phyloP scores from a whole-genome alignment of 1,140 invertebrate species.

The Homalodisca vitripennis region DNA sequence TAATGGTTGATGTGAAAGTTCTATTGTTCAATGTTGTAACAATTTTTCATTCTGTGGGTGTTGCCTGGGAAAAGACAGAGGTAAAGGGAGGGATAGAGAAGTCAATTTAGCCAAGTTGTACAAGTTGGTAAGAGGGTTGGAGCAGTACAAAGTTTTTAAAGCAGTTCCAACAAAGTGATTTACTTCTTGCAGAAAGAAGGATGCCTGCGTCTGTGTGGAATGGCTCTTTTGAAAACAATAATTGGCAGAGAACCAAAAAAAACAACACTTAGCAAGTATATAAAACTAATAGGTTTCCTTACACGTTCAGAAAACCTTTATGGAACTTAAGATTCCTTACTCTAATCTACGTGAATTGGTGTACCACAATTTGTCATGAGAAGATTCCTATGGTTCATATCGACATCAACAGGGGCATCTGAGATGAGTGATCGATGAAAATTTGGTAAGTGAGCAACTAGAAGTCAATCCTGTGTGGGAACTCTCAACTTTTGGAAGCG shows the following conservation, averaged over 20 bases:
- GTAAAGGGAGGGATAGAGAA: background rate
- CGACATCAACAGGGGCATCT: background rate
- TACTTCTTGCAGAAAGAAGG: background rate
- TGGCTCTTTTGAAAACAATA: too few relatives aligned
- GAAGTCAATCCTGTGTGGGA: too few relatives aligned
- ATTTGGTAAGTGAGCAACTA: too few relatives aligned
- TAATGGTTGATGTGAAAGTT: too few relatives aligned
- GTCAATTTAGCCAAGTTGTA: background rate
- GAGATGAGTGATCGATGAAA: too few relatives aligned
- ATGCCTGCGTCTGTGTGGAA: background rate
- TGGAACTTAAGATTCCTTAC: background rate
- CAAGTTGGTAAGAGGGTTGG: background rate
- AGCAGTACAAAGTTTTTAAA: background rate
- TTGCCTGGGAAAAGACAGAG: background rate
- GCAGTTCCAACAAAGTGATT: background rate
- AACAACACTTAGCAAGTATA: background rate
- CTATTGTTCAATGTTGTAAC: too few relatives aligned
- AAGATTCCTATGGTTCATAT: background rate
- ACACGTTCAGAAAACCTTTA: background rate
- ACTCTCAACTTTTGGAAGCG: too few relatives aligned
- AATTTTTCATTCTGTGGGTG: too few relatives aligned
- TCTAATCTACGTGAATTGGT: background rate
- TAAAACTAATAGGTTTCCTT: background rate
- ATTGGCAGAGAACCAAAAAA: too few relatives aligned
- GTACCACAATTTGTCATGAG: background rate